Evolutionary conservation across 1,140 invertebrate species (phyloP).

Genomic region (Caenorhabditis briggsae): DNA sequence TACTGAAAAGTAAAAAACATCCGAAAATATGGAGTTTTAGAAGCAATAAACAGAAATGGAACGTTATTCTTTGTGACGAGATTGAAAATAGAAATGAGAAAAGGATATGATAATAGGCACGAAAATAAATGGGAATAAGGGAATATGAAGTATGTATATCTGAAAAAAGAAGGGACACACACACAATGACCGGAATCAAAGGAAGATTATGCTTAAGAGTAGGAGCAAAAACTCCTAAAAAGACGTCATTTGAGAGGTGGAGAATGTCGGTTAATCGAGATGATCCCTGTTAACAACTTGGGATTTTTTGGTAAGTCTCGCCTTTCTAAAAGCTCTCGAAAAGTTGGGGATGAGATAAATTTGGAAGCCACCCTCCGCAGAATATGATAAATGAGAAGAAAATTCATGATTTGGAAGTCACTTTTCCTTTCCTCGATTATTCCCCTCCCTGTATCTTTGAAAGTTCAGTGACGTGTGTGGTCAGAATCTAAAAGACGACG

Average conservation of each 20-base stretch:
- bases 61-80: neutral
- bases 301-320: slow-evolving; percentile 1
- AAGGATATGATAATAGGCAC: neutral
- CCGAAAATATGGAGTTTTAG: neutral
- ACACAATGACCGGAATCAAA: slow-evolving; percentile 39
- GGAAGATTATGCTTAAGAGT: slow-evolving; percentile 25
- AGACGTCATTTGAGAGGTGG: slow-evolving; percentile 37
- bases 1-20: neutral
- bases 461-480: slow-evolving; percentile 48
- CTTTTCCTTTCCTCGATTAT: neutral
- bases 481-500: neutral
- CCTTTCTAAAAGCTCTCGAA: slow-evolving; percentile 11
- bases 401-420: neutral
- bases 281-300: neutral
- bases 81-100: neutral
- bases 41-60: neutral
- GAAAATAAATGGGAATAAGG: neutral
- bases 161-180: neutral
- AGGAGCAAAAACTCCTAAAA: slow-evolving; percentile 5
- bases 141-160: neutral
- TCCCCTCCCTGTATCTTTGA: slow-evolving; percentile 26
- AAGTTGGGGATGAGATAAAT: neutral
- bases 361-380: slow-evolving; percentile 41
- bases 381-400: neutral
- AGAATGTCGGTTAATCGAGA: slow-evolving; percentile 30